A percentile compares a stretch with the other conserved stretches of the same genome.
Evolutionary conservation across 2,797 vertebrate genomes (phyloP).

Genomic region (Pygocentrus nattereri): DNA sequence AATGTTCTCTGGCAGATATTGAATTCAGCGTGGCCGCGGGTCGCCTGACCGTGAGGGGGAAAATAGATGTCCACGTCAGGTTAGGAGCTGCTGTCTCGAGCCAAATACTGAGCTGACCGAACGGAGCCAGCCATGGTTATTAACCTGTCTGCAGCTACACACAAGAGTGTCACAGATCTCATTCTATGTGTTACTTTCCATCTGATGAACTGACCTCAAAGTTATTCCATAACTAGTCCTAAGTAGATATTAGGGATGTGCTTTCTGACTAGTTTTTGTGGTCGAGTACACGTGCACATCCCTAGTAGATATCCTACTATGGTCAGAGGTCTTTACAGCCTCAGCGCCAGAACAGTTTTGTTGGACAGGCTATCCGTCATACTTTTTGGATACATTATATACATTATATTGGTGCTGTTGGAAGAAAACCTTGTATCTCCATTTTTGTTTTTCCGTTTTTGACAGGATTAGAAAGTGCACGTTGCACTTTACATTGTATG

Average conservation of each 20-base stretch:
- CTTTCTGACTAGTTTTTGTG: too few relatives aligned
- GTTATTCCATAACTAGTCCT: background rate
- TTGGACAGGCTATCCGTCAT: too few relatives aligned
- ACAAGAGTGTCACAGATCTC: constrained; percentile 7
- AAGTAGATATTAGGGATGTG: background rate
- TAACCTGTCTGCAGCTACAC: constrained; percentile 18
- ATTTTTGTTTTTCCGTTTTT: too few relatives aligned
- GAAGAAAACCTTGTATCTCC: too few relatives aligned
- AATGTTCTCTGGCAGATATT: constrained; percentile 52
- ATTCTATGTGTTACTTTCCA: background rate
- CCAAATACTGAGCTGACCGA: constrained; percentile 12
- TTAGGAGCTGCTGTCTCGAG: background rate
- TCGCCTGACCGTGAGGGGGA: constrained; percentile 31
- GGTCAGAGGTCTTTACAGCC: too few relatives aligned
- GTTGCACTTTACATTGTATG: too few relatives aligned
- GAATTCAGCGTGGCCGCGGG: constrained; percentile 33
- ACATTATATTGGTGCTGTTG: too few relatives aligned
- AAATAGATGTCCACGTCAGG: constrained; percentile 27
- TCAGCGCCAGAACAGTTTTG: too few relatives aligned
- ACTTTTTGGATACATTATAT: too few relatives aligned
- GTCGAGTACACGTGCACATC: too few relatives aligned
- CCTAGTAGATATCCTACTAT: too few relatives aligned
- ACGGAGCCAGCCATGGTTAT: constrained; percentile 24
- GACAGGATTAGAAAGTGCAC: too few relatives aligned
- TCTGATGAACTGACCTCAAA: background rate